Evolutionary conservation across 2,113 vertebrate species (phyloP).

Genomic region (Aptenodytes patagonicus): DNA sequence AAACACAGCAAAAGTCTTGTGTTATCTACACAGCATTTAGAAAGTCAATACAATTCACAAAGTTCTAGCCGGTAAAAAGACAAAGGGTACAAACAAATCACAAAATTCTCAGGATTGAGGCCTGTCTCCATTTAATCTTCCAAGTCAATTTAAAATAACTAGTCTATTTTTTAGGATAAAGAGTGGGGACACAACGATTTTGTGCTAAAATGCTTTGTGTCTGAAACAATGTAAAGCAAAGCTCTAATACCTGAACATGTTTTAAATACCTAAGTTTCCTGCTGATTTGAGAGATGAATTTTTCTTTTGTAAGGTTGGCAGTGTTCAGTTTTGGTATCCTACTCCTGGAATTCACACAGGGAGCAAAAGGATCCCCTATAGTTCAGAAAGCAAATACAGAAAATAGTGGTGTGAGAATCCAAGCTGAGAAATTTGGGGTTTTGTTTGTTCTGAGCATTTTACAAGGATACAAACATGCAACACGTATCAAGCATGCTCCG

Average conservation of each 20-base stretch:
- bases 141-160: slow-evolving; percentile 2
- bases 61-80: slow-evolving; percentile 63
- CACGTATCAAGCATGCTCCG: slow-evolving; percentile 25
- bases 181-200: not conserved
- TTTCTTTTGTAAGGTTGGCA: not conserved
- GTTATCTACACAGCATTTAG: not conserved
- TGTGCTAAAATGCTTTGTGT: not conserved
- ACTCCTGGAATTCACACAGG: not conserved
- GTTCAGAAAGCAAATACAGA: not conserved
- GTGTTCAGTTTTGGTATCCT: not conserved
- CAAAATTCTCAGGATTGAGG: slow-evolving; percentile 45
- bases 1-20: slow-evolving; percentile 23
- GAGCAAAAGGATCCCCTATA: not conserved
- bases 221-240: not conserved
- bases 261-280: not conserved
- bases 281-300: not conserved
- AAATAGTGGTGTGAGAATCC: not conserved
- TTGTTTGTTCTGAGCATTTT: slow-evolving; percentile 5
- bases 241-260: not conserved
- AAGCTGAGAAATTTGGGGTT: not conserved
- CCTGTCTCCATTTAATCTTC: not conserved
- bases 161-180: not conserved
- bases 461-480: not conserved
- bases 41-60: slow-evolving; percentile 34
- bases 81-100: slow-evolving; percentile 58